Conservation (phyloP, 2,888 invertebrate genomes). For the Cinara cedri region DNA sequence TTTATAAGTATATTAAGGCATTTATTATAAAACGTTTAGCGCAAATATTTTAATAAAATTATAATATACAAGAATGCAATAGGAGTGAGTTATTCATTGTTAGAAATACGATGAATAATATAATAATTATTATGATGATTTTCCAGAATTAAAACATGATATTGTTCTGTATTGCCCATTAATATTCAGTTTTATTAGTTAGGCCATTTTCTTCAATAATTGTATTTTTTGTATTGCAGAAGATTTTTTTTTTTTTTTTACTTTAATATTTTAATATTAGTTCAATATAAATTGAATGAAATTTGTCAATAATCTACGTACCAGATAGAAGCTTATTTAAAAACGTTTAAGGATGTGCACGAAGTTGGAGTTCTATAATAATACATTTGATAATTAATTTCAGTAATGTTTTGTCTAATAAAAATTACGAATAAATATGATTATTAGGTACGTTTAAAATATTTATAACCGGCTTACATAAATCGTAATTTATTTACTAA, state of each 20-base stretch:
- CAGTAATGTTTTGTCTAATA: not conserved
- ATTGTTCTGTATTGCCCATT: not conserved
- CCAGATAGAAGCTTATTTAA: not conserved
- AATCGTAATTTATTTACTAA: no score
- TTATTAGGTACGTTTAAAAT: not conserved
- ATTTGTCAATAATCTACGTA: conserved; percentile 19
- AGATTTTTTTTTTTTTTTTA: not conserved
- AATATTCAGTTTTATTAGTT: conserved; percentile 6
- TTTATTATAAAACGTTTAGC: conserved; percentile 19
- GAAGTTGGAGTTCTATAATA: not conserved
- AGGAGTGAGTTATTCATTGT: conserved; percentile 2
- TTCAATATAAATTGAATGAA: conserved; percentile 11
- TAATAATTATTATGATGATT: conserved; percentile 46
- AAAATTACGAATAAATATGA: not conserved
- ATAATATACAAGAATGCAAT: conserved; percentile 22
- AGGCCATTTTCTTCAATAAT: not conserved
- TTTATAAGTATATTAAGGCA: conserved; percentile 1
- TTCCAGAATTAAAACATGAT: conserved; percentile 22
- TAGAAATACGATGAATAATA: not conserved
- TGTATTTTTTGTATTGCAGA: not conserved
- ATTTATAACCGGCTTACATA: no score
- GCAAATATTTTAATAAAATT: conserved; percentile 41
- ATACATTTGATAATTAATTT: not conserved
- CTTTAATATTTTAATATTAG: conserved; percentile 4
- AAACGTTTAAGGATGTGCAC: not conserved